Evolutionary conservation across 1,140 invertebrate genomes (phyloP), one percentile per base, ranked within the genome.

Genomic region (Acyrthosiphon pisum): DNA sequence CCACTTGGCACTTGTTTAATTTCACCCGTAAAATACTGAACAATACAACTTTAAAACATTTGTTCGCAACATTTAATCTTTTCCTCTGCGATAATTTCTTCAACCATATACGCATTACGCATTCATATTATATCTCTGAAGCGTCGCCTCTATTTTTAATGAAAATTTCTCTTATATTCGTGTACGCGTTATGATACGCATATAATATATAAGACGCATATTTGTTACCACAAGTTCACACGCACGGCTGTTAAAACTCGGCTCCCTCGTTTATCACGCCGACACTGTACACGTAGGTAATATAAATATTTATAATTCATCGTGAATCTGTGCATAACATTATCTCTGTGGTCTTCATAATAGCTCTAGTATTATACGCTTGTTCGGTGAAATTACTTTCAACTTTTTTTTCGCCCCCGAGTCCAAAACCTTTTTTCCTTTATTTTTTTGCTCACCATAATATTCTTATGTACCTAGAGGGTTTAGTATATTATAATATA

Each of bases 221-320:
- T 76, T 76, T 30, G 60, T n/a, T 76, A n/a, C 60, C 60, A 20
- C 60, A 76, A 76, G 60, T 76, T 76, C 60, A 76, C 60, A 76
- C 60, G 11, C 9, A 14, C 14, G 26, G 26, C 60, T 76, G 60
- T 68, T 68, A 68, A 68, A n/a, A 76, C 60, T 76, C 30, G 30
- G 30, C 30, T 76, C 60, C 30, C 60, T 76, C 60, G 60, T 76
- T 76, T n/a, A 76, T 76, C 60, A 76, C 30, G 4, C 60, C 30
- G 30, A 76, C 60, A n/a, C 4, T 18, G 60, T n/a, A n/a, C 30
- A 60, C 26, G 56, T 60, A n/a, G n/a, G 81, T 83, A 83, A 83
- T 83, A 83, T 37, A 83, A 83, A 83, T 83, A 83, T 83, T 83
- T 83, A 83, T 83, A 83, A 83, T 83, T 83, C 81, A 83, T 83